Evolutionary conservation across 2,113 vertebrate species (phyloP).

Genomic region (Perca flavescens): DNA sequence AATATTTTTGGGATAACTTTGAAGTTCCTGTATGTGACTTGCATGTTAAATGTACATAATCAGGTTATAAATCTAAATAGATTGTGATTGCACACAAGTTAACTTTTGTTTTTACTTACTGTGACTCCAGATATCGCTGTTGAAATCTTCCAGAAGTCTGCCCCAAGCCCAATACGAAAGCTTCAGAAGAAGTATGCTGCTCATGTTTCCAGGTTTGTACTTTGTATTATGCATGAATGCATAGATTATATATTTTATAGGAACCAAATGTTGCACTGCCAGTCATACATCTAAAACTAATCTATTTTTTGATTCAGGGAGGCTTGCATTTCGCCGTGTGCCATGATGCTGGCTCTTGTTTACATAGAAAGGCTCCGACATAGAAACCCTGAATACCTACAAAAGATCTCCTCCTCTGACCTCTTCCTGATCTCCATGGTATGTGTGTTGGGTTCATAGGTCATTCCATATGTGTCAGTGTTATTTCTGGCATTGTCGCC

Average conservation of each 20-base stretch:
- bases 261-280: fast-evolving
- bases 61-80: neutral
- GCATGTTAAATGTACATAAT: too few relatives aligned
- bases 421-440: slow-evolving; percentile 99
- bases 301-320: slow-evolving; percentile 83
- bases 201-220: slow-evolving; percentile 92
- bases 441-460: slow-evolving; percentile 42
- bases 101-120: neutral
- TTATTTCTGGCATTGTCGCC: slow-evolving; percentile 1
- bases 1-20: neutral
- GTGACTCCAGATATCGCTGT: slow-evolving; percentile 92
- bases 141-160: slow-evolving; percentile 96
- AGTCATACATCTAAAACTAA: fast-evolving
- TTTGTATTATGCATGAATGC: fast-evolving
- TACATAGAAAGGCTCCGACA: slow-evolving; percentile 98
- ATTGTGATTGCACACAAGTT: neutral
- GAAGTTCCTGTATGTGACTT: neutral
- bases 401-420: slow-evolving; percentile 98
- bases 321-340: slow-evolving; percentile 97
- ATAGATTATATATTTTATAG: neutral
- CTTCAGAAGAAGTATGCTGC: slow-evolving; percentile 97
- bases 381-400: slow-evolving; percentile 96
- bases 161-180: slow-evolving; percentile 95
- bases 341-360: slow-evolving; percentile 98
- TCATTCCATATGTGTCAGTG: slow-evolving; percentile 11